A percentile compares a stretch with the other conserved stretches of the same genome.
These are phyloP conservation scores for Mycalesis mineus DNA, from an alignment of 2,888 invertebrate genomes.

Conservation along the genomic window DNA sequence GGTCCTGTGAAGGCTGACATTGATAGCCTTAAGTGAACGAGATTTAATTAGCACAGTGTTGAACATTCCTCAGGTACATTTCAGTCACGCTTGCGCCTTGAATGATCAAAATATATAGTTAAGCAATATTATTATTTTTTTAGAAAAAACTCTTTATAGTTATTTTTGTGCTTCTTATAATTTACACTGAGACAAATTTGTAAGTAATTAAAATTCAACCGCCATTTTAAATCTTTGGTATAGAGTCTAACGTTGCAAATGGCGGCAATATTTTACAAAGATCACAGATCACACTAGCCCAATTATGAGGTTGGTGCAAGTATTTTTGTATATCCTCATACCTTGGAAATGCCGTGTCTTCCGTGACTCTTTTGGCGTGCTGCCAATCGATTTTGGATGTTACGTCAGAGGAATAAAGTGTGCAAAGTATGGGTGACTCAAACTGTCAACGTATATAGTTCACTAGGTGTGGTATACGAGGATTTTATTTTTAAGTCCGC, in stretches of 20 bases:
- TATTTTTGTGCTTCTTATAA: neutral
- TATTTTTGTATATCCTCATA: conserved; percentile 53
- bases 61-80: too few relatives aligned
- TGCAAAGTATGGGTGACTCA: neutral
- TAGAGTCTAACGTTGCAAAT: conserved; percentile 12
- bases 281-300: conserved; percentile 21
- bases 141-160: too few relatives aligned
- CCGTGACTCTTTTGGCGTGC: conserved; percentile 37
- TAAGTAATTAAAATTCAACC: neutral
- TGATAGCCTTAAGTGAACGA: too few relatives aligned
- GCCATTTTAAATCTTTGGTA: conserved; percentile 13
- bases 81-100: too few relatives aligned
- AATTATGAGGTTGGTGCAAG: conserved; percentile 17
- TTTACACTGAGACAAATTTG: neutral
- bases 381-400: conserved; percentile 36
- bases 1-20: too few relatives aligned
- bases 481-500: too few relatives aligned
- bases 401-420: conserved; percentile 12
- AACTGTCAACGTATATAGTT: neutral
- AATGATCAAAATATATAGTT: too few relatives aligned
- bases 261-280: conserved; percentile 19
- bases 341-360: conserved; percentile 36
- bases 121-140: too few relatives aligned
- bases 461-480: neutral
- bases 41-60: too few relatives aligned